These are phyloP conservation scores for Heliothis subflexa DNA, from an alignment of 1,140 invertebrate species.

Conservation along the genomic window DNA sequence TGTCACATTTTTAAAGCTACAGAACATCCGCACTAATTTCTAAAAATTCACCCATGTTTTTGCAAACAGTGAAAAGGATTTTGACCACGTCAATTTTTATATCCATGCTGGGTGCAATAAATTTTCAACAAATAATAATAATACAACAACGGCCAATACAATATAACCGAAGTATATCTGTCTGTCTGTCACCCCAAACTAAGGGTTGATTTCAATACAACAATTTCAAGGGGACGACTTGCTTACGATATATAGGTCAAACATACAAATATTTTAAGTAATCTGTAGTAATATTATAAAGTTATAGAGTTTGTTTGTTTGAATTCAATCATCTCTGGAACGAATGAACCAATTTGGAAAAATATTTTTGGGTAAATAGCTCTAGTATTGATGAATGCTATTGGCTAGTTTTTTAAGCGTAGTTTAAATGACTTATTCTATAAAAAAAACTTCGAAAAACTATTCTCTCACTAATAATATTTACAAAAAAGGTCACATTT, in stretches of 20 bases:
- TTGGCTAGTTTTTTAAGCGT: too few species aligned
- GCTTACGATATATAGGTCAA: constrained; percentile 1
- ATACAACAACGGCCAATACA: not conserved
- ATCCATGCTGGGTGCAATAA: too few species aligned
- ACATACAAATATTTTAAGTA: not conserved
- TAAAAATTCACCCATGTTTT: not conserved
- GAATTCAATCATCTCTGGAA: not conserved
- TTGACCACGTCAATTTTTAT: too few species aligned
- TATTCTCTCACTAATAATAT: too few species aligned
- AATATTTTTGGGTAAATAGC: too few species aligned
- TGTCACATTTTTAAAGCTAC: too few species aligned
- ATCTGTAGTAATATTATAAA: not conserved
- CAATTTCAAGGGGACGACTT: not conserved
- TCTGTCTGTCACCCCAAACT: not conserved
- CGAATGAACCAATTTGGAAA: too few species aligned
- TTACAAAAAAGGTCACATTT: not conserved
- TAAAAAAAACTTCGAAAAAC: too few species aligned
- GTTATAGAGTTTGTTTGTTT: not conserved
- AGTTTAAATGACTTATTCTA: too few species aligned
- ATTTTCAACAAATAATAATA: too few species aligned
- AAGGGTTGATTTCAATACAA: constrained; percentile 6
- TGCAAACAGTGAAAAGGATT: not conserved
- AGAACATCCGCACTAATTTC: too few species aligned
- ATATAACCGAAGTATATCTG: not conserved
- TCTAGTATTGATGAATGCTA: too few species aligned